Conservation (phyloP, 2,113 vertebrate species). For the Fulmarus glacialis region DNA sequence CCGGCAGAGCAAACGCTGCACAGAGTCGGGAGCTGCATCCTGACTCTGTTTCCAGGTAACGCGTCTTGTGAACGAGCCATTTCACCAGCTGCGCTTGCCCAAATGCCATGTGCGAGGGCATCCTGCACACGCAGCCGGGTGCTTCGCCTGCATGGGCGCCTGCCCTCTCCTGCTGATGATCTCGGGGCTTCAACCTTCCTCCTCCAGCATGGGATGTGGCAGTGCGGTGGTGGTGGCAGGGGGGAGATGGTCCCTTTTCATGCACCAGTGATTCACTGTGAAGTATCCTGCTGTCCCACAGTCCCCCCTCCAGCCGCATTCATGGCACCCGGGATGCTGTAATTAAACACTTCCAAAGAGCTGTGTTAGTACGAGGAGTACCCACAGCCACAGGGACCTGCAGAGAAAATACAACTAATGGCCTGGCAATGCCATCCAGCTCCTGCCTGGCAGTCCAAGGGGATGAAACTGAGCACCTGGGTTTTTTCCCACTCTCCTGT, state of each 20-base stretch:
- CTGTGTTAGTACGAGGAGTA: neutral
- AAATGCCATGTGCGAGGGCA: neutral
- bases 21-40: neutral
- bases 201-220: neutral
- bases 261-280: neutral
- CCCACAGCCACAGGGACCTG: neutral
- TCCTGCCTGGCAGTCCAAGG: neutral
- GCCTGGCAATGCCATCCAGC: neutral
- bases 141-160: neutral
- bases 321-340: neutral
- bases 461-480: neutral
- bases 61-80: neutral
- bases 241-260: neutral
- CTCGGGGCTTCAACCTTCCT: neutral
- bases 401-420: neutral
- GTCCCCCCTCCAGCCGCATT: neutral
- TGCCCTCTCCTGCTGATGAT: neutral
- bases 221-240: neutral
- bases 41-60: neutral
- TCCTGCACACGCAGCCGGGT: neutral
- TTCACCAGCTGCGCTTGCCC: neutral
- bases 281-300: neutral
- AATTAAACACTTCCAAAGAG: neutral
- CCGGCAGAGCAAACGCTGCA: rapidly evolving
- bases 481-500: neutral